Conservation (phyloP, 2,888 invertebrate species). For the Pycnomerus fuliginosus region DNA sequence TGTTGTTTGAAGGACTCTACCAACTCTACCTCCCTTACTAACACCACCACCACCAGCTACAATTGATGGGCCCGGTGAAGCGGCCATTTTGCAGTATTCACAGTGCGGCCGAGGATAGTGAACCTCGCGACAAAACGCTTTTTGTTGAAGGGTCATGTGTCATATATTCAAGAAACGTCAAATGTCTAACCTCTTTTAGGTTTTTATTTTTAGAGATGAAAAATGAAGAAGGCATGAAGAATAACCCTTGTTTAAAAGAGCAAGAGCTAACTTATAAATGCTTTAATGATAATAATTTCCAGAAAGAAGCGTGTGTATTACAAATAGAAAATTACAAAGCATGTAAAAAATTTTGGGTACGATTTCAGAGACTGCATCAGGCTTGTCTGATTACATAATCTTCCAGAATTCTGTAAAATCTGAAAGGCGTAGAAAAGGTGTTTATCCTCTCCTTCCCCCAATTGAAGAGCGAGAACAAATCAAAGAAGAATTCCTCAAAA, state of each 20-base stretch:
- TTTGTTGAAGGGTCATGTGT: no score
- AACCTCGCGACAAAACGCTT: no score
- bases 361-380: no score
- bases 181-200: no score
- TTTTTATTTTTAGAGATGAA: no score
- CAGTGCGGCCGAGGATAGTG: no score
- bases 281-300: slow-evolving; percentile 66
- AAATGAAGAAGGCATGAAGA: slow-evolving; percentile 39
- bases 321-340: slow-evolving; percentile 76
- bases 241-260: slow-evolving; percentile 65
- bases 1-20: no score
- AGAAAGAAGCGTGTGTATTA: slow-evolving; percentile 63
- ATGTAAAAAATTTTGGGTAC: slow-evolving; percentile 84
- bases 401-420: slow-evolving; percentile 60
- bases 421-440: slow-evolving; percentile 64
- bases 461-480: slow-evolving; percentile 68
- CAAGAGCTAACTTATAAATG: slow-evolving; percentile 71
- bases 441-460: slow-evolving; percentile 67
- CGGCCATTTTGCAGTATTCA: no score
- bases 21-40: no score
- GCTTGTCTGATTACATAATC: slow-evolving; percentile 21
- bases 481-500: slow-evolving; percentile 61
- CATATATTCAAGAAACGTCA: no score
- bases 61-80: no score
- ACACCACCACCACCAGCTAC: no score